Base-by-base conservation (phyloP, 1,140 invertebrate species). In the Cyclina sinensis region DNA sequence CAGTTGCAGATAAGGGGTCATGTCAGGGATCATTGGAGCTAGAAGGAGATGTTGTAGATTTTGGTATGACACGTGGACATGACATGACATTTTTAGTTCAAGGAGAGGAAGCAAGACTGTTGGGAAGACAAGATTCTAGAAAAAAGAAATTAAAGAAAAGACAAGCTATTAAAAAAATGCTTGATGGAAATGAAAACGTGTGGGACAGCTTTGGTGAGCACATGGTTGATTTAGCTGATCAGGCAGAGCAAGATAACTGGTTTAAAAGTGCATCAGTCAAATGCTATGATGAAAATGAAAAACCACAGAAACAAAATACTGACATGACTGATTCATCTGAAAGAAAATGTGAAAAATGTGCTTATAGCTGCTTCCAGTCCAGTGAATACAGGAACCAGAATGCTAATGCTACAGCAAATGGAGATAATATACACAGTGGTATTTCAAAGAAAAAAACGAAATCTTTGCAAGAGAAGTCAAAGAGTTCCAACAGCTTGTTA, bases 401-500 rank as follows among this genome's bases (percentile, higher is more conserved):
- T 59, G 57, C n/a, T 16, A 16, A 65, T 11, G 7, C 27, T 30
- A 5, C 14, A 30, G 59, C 1, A 65, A 7, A 30, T 30, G n/a
- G 59, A 11, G 4, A 18, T 30, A 12, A 9, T 70, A 27, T 37
- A 35, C 24, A 70, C 12, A 32, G 18, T 5, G 27, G 18, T 39
- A 3, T 70, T 1, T 35, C 16, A 70, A 35, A 27, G 35, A 78
- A 54, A n/a, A 78, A 54, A n/a, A 81, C 21, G 18, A 62, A 43
- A 18, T 81, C 14, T n/a, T 81, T 62, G 14, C 37, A n/a, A 54
- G 39, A 39, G 11, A 84, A 73, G 81, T 84, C 81, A 43, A 62
- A 84, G 32, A 84, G 81, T 37, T 84, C 81, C 1, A 54, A 84
- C 32, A 68, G 3, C 21, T 84, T 84, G 81, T 18, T 70, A 27